These are phyloP conservation scores for Spilarctia lutea DNA, from an alignment of 2,888 invertebrate species.

Conservation along the genomic window DNA sequence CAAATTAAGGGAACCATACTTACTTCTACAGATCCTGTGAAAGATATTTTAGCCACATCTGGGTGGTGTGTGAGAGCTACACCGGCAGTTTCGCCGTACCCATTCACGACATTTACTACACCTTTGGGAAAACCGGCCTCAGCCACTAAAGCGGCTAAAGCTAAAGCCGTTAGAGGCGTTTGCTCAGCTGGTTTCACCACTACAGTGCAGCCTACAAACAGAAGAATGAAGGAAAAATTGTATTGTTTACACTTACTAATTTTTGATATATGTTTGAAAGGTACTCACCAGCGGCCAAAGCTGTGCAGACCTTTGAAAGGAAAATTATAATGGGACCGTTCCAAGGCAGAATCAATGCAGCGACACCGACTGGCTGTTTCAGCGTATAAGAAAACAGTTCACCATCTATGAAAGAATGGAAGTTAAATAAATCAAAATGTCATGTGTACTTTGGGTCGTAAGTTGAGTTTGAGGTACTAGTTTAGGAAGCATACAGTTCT, in stretches of 20 bases:
- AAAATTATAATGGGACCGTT: constrained; percentile 95
- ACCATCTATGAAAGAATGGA: constrained; percentile 85
- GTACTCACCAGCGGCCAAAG: constrained; percentile 83
- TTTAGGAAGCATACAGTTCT: too few relatives aligned
- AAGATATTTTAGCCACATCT: constrained; percentile 95
- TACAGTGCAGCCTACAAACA: constrained; percentile 89
- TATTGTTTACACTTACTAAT: background rate
- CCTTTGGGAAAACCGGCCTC: constrained; percentile 97
- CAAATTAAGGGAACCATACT: constrained; percentile 66
- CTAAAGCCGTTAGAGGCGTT: constrained; percentile 95
- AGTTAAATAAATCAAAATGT: too few relatives aligned
- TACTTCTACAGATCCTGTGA: constrained; percentile 82
- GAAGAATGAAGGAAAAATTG: background rate
- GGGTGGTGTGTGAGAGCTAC: constrained; percentile 90
- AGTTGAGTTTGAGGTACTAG: too few relatives aligned
- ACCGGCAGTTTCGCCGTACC: constrained; percentile 92
- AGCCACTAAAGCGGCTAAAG: constrained; percentile 91
- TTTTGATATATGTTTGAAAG: background rate
- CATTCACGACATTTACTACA: constrained; percentile 95
- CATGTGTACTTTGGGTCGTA: too few relatives aligned
- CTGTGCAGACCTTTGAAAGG: constrained; percentile 94
- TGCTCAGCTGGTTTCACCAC: constrained; percentile 98
- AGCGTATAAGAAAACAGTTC: constrained; percentile 90
- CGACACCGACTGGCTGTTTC: constrained; percentile 88
- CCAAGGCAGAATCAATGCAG: constrained; percentile 96